Evolutionary conservation across 2,888 invertebrate species (phyloP).

Genomic region (Amiota communis): DNA sequence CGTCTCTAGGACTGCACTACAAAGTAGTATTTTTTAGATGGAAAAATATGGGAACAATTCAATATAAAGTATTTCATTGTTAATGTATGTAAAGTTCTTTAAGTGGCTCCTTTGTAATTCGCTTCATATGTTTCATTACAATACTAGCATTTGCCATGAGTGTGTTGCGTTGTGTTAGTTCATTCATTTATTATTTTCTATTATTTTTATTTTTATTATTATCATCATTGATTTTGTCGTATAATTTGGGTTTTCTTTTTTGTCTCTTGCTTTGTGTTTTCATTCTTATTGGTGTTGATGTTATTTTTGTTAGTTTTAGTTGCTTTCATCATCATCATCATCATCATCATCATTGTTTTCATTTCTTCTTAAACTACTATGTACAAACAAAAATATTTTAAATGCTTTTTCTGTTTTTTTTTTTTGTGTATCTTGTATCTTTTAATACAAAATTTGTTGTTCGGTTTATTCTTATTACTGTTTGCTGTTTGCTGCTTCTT

Average conservation of each 20-base stretch:
- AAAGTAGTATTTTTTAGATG: too few relatives aligned
- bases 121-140: not conserved
- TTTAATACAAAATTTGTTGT: not conserved
- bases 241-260: not conserved
- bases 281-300: not conserved
- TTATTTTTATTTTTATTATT: not conserved
- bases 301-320: not conserved
- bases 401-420: not conserved
- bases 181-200: not conserved
- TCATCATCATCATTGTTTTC: not conserved
- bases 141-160: not conserved
- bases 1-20: too few relatives aligned
- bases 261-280: not conserved
- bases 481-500: not conserved
- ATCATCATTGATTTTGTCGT: not conserved
- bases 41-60: too few relatives aligned
- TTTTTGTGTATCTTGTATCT: not conserved
- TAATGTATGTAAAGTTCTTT: constrained; percentile 33
- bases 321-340: not conserved
- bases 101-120: not conserved
- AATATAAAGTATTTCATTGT: too few relatives aligned
- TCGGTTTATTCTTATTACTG: not conserved
- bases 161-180: not conserved
- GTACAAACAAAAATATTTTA: too few relatives aligned
- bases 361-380: too few relatives aligned